A percentile compares a stretch with the other conserved stretches of the same genome.
Evolutionary conservation across 2,888 invertebrate genomes (phyloP).

Genomic region (Abrostola tripartita): DNA sequence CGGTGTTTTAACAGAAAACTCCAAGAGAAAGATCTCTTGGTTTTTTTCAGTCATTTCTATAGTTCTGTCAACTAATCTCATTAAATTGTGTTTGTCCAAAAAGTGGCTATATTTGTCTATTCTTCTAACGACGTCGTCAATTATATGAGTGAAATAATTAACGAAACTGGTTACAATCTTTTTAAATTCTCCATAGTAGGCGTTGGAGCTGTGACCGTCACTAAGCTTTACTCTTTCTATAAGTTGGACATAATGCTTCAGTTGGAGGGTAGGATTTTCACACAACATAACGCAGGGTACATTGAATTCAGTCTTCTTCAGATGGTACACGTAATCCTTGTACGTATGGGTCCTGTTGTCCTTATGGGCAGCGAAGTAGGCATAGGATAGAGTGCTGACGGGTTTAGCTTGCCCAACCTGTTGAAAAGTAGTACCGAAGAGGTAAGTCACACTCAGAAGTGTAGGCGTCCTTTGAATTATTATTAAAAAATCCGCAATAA

Average conservation of each 20-base stretch:
- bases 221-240: conserved; percentile 54
- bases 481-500: too few species aligned
- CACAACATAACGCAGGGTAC: conserved; percentile 61
- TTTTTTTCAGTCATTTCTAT: conserved; percentile 58
- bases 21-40: conserved; percentile 63
- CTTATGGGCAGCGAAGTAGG: conserved; percentile 12
- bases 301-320: conserved; percentile 62
- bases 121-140: conserved; percentile 65
- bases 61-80: conserved; percentile 63
- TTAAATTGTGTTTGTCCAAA: conserved; percentile 57
- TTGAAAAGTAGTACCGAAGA: not conserved
- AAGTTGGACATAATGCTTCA: conserved; percentile 62
- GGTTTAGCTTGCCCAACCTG: conserved; percentile 3
- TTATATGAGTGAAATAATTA: conserved; percentile 61
- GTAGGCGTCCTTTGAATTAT: too few species aligned
- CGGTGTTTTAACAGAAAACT: conserved; percentile 61
- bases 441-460: too few species aligned
- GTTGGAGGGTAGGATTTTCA: conserved; percentile 61
- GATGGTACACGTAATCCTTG: conserved; percentile 67
- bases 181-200: conserved; percentile 73
- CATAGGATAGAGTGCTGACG: conserved; percentile 6
- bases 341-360: conserved; percentile 43
- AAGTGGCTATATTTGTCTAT: conserved; percentile 60
- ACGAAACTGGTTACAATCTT: conserved; percentile 66
- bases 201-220: conserved; percentile 52